Evolutionary conservation across 2,113 vertebrate species (phyloP).

Genomic region (Megaptera novaeangliae): DNA sequence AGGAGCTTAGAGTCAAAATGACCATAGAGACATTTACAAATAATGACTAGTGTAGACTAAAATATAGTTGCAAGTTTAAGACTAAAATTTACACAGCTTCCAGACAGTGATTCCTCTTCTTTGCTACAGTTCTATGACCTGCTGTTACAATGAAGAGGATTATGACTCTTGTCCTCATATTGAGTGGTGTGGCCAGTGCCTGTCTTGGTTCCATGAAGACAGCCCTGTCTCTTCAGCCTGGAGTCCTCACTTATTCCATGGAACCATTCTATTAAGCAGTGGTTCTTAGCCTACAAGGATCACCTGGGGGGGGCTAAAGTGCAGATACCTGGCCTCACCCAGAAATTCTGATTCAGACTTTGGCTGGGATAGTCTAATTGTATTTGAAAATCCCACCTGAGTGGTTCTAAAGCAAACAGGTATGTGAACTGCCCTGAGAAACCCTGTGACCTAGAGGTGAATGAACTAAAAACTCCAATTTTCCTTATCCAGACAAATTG

Average conservation of each 20-base stretch:
- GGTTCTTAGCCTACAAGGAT: neutral
- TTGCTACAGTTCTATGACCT: neutral
- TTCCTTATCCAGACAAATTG: neutral
- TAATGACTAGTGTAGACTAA: neutral
- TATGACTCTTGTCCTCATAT: neutral
- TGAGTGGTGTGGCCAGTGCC: neutral
- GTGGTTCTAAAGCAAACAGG: neutral
- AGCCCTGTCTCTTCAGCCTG: neutral
- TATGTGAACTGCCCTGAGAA: neutral
- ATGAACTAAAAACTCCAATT: neutral
- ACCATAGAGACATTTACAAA: neutral
- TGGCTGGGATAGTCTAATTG: neutral
- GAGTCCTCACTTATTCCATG: too few relatives aligned
- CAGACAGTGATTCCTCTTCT: neutral
- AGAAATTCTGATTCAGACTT: neutral
- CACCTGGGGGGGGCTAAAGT: neutral
- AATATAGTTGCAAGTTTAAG: neutral
- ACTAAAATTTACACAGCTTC: neutral
- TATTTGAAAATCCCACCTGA: neutral
- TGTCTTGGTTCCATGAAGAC: neutral
- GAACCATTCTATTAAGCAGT: too few relatives aligned
- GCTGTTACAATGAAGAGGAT: neutral
- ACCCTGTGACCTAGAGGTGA: neutral
- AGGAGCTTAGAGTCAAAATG: neutral
- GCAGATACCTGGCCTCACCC: neutral